A percentile compares a stretch with the other conserved stretches of the same genome.
Evolutionary conservation across 2,797 vertebrate species (phyloP).

Genomic region (Tenualosa thibaudeaui): DNA sequence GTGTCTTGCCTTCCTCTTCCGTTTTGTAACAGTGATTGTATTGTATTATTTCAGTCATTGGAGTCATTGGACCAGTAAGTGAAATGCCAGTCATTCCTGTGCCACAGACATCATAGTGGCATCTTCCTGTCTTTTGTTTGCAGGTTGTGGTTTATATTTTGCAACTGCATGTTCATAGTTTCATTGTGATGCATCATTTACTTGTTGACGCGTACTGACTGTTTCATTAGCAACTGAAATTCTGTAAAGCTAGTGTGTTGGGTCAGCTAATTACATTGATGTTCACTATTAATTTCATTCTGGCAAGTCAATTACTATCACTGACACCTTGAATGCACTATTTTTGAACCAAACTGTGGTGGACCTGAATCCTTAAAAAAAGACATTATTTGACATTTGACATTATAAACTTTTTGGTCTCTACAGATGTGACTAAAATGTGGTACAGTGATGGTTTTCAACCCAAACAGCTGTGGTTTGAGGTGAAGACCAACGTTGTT

Average conservation of each 20-base stretch:
- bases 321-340: background rate
- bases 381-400: background rate
- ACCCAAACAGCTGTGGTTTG: conserved; percentile 81
- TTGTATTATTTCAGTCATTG: too few species aligned
- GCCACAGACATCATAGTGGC: background rate
- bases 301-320: background rate
- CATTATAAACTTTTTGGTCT: background rate
- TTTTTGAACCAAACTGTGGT: background rate
- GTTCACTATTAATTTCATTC: background rate
- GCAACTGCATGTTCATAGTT: background rate
- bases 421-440: conserved; percentile 73
- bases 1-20: background rate
- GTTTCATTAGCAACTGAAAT: too few species aligned
- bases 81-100: background rate
- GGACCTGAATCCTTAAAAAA: background rate
- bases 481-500: conserved; percentile 74
- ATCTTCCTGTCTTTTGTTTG: background rate
- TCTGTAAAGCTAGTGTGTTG: background rate
- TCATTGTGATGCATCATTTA: background rate
- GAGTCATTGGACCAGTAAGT: background rate
- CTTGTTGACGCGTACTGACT: background rate
- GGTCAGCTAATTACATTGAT: too few species aligned
- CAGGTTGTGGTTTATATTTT: background rate
- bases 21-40: background rate
- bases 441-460: conserved; percentile 83